Conservation (phyloP, 53 echinoderm and acorn worm genomes). For the Luidia sarsii region DNA sequence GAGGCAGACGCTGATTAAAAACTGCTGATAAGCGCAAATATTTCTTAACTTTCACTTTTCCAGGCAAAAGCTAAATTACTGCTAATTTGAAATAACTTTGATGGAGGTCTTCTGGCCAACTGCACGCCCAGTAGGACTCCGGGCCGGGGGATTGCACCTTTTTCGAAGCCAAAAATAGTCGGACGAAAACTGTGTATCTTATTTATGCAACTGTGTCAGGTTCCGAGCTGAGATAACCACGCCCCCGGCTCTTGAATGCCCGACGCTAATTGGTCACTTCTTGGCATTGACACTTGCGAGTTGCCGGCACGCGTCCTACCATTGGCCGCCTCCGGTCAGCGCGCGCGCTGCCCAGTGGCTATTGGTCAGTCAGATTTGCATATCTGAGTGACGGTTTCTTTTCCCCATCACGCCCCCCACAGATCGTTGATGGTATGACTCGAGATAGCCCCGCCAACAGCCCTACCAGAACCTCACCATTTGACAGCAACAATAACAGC, state of each 20-base stretch:
- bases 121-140: slow-evolving; percentile 30
- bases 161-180: background rate
- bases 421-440: slow-evolving; percentile 79
- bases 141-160: slow-evolving; percentile 4
- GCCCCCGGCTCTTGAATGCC: background rate
- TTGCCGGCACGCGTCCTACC: background rate
- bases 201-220: background rate
- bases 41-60: slow-evolving; percentile 45
- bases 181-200: too few species aligned
- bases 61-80: slow-evolving; percentile 36
- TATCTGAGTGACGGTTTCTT: slow-evolving; percentile 30
- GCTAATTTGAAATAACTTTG: slow-evolving; percentile 48
- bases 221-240: background rate
- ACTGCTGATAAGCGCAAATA: slow-evolving; percentile 6
- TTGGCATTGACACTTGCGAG: background rate
- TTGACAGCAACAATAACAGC: slow-evolving; percentile 58
- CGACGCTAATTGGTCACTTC: slow-evolving; percentile 27
- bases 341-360: background rate
- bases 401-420: slow-evolving; percentile 8
- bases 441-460: slow-evolving; percentile 64
- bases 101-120: slow-evolving; percentile 45
- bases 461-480: slow-evolving; percentile 53
- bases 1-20: background rate
- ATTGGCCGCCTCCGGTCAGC: background rate
- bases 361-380: slow-evolving; percentile 27